Percentiles rank a stretch among this genome's conserved stretches.
These are phyloP conservation scores for Thera britannica DNA, from an alignment of 2,888 invertebrate genomes.

Conservation along the genomic window DNA sequence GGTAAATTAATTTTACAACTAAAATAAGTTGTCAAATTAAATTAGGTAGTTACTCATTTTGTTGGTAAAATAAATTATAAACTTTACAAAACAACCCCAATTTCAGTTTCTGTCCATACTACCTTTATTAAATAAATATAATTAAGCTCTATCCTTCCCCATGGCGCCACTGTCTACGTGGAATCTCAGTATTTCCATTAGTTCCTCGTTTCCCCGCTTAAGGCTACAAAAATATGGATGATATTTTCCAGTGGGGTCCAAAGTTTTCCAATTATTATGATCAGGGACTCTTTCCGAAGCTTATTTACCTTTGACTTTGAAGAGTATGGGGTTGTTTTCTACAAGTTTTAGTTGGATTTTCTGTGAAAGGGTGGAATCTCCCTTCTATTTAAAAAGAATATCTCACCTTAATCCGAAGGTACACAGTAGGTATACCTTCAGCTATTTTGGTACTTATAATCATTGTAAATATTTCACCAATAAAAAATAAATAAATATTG, in stretches of 20 bases:
- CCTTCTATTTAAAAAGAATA: background rate
- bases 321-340: conserved; percentile 15
- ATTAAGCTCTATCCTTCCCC: background rate
- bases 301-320: conserved; percentile 22
- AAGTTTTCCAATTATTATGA: conserved; percentile 41
- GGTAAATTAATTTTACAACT: no score
- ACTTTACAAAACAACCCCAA: conserved; percentile 8
- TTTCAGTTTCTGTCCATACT: conserved; percentile 14
- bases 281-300: conserved; percentile 4
- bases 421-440: no score
- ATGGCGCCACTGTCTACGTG: conserved; percentile 14
- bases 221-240: conserved; percentile 14
- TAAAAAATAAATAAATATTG: no score
- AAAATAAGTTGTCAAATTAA: no score
- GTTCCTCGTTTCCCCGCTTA: conserved; percentile 7
- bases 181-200: conserved; percentile 2
- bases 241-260: background rate
- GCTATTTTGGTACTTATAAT: no score
- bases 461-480: no score
- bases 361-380: background rate
- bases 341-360: conserved; percentile 10
- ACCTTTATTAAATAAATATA: conserved; percentile 6
- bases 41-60: no score
- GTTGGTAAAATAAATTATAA: background rate
- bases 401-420: no score